Conservation (phyloP, 2,797 vertebrate species). For the Menidia menidia region DNA sequence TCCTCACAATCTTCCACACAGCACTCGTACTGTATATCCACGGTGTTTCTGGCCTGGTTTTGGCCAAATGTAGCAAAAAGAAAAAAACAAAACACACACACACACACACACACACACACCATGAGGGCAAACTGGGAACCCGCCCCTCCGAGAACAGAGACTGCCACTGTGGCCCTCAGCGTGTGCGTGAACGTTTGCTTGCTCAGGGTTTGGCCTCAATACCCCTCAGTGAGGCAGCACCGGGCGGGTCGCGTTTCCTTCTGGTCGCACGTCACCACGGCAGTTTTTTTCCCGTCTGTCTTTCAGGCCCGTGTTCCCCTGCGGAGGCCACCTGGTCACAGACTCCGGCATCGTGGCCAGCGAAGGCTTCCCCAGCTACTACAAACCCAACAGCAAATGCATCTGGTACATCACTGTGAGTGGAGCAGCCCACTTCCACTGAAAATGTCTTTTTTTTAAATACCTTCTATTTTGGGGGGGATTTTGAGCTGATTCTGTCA, state of each 20-base stretch:
- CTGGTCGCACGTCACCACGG: background rate
- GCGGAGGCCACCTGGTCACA: conserved; percentile 87
- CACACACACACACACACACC: conserved; percentile 34
- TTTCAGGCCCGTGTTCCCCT: conserved; percentile 87
- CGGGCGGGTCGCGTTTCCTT: conserved; percentile 7
- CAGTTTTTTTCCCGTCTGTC: conserved; percentile 1
- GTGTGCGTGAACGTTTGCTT: conserved; percentile 29
- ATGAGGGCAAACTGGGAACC: conserved; percentile 35
- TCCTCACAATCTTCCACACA: conserved; percentile 36
- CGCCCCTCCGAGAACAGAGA: conserved; percentile 68
- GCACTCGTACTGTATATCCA: conserved; percentile 33
- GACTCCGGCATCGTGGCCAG: conserved; percentile 91
- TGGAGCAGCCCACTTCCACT: conserved; percentile 14
- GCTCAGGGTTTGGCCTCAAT: conserved; percentile 13
- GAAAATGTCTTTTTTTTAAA: background rate
- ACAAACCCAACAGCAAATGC: conserved; percentile 88
- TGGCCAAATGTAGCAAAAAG: conserved; percentile 19
- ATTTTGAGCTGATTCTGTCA: no score
- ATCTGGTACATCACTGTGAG: conserved; percentile 92
- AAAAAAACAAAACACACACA: background rate
- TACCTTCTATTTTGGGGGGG: no score
- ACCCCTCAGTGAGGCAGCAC: conserved; percentile 27
- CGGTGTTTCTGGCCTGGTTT: conserved; percentile 28
- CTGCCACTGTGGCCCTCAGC: conserved; percentile 54
- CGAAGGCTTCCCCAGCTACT: conserved; percentile 88